Percentiles rank a stretch among this genome's conserved stretches.
phyloP scores from a whole-genome alignment of 2,113 vertebrate genomes.

The Prunella fulvescens region DNA sequence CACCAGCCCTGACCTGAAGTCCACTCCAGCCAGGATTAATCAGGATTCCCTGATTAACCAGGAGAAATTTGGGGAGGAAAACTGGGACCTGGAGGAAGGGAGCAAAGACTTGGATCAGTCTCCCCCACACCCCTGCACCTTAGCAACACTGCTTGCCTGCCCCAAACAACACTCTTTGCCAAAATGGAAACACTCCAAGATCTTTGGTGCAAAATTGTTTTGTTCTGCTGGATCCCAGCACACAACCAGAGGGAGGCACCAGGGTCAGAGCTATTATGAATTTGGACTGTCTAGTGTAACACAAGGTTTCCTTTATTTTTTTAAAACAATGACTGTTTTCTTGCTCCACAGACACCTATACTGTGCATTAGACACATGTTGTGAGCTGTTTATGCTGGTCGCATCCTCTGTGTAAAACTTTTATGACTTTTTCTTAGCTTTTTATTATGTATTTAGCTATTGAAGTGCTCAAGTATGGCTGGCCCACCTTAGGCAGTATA shows the following conservation, averaged over 20 bases:
- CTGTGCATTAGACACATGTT: background rate
- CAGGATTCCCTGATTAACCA: background rate
- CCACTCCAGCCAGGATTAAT: background rate
- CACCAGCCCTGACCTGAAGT: background rate
- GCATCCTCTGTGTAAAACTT: conserved; percentile 34
- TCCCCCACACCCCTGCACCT: background rate
- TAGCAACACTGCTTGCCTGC: background rate
- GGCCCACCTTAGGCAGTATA: background rate
- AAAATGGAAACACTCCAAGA: background rate
- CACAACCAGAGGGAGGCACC: background rate
- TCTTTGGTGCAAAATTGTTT: background rate
- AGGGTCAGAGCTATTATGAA: background rate
- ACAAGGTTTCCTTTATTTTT: background rate
- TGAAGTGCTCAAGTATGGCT: background rate
- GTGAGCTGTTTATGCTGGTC: conserved; percentile 18
- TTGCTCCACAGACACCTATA: background rate
- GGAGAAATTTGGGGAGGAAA: background rate
- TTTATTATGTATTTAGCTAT: conserved; percentile 23
- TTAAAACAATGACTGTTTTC: background rate
- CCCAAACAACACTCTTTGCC: background rate
- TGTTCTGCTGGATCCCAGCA: background rate
- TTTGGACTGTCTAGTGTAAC: background rate
- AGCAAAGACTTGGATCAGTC: background rate
- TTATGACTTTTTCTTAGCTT: conserved; percentile 3
- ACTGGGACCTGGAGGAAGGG: background rate